Evolutionary conservation across 2,888 invertebrate species (phyloP).

Genomic region (Chrysomela aeneicollis): DNA sequence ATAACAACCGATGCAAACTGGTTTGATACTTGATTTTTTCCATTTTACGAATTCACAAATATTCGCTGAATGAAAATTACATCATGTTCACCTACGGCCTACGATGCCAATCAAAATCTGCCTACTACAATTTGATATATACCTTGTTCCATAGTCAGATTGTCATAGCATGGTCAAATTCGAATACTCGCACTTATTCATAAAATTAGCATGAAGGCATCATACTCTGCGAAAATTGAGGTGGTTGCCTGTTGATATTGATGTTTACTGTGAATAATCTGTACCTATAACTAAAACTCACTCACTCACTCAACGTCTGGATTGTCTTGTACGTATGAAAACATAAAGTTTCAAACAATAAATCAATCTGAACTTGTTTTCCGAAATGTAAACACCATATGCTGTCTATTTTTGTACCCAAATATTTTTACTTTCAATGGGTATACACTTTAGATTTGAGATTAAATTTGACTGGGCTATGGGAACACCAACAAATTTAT

Average conservation of each 20-base stretch:
- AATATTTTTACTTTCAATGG: too few species aligned
- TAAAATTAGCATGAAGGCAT: too few species aligned
- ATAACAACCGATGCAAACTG: constrained; percentile 28
- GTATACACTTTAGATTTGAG: neutral
- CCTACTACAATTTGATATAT: constrained; percentile 37
- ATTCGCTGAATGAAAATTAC: constrained; percentile 37
- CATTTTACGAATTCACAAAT: constrained; percentile 30
- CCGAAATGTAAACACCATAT: too few species aligned
- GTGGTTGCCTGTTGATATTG: too few species aligned
- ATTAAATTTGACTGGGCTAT: constrained; percentile 25
- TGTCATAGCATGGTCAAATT: constrained; percentile 10
- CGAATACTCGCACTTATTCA: neutral
- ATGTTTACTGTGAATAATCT: too few species aligned
- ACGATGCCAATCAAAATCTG: constrained; percentile 34
- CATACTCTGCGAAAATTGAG: too few species aligned
- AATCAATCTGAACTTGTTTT: too few species aligned
- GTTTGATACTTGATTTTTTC: constrained; percentile 25
- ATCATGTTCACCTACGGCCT: constrained; percentile 31
- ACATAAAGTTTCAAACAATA: too few species aligned
- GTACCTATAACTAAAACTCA: too few species aligned
- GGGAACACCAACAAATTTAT: constrained; percentile 30
- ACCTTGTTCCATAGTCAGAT: constrained; percentile 17
- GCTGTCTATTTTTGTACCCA: too few species aligned
- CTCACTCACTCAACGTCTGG: too few species aligned
- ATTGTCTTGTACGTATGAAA: too few species aligned